Conservation (phyloP, 2,113 vertebrate species). For the Romanogobio albipinnatus region DNA sequence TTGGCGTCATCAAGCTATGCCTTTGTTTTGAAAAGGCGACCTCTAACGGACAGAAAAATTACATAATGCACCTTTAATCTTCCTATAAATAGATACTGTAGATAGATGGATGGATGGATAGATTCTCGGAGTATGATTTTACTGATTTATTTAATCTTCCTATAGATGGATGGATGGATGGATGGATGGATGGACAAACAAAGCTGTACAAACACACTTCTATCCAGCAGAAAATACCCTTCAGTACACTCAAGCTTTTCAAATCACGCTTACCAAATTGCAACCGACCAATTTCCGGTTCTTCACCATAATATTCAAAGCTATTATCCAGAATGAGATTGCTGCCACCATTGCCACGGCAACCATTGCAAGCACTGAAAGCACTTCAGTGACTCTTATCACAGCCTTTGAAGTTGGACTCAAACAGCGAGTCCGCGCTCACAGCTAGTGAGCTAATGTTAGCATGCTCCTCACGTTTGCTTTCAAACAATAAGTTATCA, state of each 20-base stretch:
- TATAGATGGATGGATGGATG: neutral
- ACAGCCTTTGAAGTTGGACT: conserved; percentile 42
- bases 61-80: too few species aligned
- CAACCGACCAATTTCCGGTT: conserved; percentile 33
- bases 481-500: neutral
- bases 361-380: conserved; percentile 33
- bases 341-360: conserved; percentile 39
- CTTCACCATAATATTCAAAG: conserved; percentile 33
- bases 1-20: too few species aligned
- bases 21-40: too few species aligned
- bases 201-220: neutral
- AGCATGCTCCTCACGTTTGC: conserved; percentile 21
- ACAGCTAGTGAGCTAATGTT: neutral
- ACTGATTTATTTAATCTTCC: too few species aligned
- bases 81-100: too few species aligned
- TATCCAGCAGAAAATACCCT: conserved; percentile 11
- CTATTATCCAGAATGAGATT: conserved; percentile 40
- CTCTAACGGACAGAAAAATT: too few species aligned
- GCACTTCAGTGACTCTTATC: conserved; percentile 46
- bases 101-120: too few species aligned
- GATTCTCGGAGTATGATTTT: too few species aligned
- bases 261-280: conserved; percentile 30
- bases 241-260: conserved; percentile 5
- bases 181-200: neutral
- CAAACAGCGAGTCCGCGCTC: neutral